Conservation (phyloP, 2,888 invertebrate genomes). For the Acanthococcus lagerstroemiae region DNA sequence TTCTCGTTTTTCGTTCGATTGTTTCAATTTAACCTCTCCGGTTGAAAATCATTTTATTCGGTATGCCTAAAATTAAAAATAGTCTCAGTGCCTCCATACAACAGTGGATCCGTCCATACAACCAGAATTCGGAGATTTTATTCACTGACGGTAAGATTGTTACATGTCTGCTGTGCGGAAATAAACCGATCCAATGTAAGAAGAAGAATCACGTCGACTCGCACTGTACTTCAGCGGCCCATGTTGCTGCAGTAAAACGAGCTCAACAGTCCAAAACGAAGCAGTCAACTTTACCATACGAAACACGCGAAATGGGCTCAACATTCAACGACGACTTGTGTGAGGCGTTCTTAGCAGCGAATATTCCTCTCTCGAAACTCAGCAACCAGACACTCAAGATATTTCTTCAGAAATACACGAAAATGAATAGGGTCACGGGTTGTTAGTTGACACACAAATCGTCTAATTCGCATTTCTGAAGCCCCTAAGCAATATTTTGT, state of each 20-base stretch:
- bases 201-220: background rate
- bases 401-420: conserved; percentile 4
- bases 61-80: too few relatives aligned
- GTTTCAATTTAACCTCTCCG: too few relatives aligned
- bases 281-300: background rate
- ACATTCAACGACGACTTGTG: background rate
- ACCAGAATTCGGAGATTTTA: background rate
- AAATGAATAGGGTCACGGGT: too few relatives aligned
- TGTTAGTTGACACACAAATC: too few relatives aligned
- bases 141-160: background rate
- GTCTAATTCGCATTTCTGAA: too few relatives aligned
- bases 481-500: too few relatives aligned
- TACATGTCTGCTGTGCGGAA: background rate
- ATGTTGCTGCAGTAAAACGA: background rate
- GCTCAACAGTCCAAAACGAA: background rate
- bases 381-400: background rate
- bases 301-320: background rate
- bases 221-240: background rate
- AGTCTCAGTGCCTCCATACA: too few relatives aligned
- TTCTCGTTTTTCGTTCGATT: too few relatives aligned
- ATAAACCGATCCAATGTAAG: background rate
- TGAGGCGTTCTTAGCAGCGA: background rate
- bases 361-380: conserved; percentile 12
- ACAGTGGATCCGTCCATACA: too few relatives aligned
- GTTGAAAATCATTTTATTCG: too few relatives aligned